Evolutionary conservation across 2,113 vertebrate species (phyloP).

Genomic region (Motacilla alba): DNA sequence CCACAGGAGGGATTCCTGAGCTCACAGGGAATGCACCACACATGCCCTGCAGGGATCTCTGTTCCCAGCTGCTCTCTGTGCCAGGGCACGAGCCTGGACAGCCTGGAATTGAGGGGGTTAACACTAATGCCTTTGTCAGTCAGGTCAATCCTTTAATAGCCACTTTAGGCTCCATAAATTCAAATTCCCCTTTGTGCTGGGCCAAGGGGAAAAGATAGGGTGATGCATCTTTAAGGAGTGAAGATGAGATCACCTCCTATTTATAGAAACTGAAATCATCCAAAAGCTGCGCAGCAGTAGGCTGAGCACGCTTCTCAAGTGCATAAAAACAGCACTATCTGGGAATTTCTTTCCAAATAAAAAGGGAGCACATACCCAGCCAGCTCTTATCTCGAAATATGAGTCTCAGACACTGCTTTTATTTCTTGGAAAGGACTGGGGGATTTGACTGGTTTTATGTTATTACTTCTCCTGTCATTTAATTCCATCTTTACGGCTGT

Average conservation of each 20-base stretch:
- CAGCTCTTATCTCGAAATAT: background rate
- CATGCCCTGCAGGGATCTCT: background rate
- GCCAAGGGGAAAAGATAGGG: background rate
- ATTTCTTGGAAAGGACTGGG: background rate
- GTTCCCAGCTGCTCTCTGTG: background rate
- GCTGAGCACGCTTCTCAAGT: background rate
- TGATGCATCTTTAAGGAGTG: constrained; percentile 44
- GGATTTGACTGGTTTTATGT: background rate
- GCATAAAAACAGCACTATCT: background rate
- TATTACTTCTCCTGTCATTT: background rate
- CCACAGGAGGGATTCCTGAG: background rate
- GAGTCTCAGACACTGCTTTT: background rate
- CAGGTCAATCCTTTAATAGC: background rate
- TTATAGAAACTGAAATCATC: constrained; percentile 58
- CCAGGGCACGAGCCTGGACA: background rate
- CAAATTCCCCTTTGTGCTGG: background rate
- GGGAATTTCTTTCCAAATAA: constrained; percentile 10
- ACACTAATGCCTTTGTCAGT: background rate
- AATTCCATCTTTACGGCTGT: background rate
- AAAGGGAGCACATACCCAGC: background rate
- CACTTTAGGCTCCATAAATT: background rate
- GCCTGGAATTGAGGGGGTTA: background rate
- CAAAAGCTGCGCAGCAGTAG: constrained; percentile 31
- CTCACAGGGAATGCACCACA: background rate
- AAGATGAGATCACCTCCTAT: constrained; percentile 56